These are phyloP conservation scores for Mechanitis mazaeus DNA, from an alignment of 2,888 invertebrate species.

Conservation along the genomic window DNA sequence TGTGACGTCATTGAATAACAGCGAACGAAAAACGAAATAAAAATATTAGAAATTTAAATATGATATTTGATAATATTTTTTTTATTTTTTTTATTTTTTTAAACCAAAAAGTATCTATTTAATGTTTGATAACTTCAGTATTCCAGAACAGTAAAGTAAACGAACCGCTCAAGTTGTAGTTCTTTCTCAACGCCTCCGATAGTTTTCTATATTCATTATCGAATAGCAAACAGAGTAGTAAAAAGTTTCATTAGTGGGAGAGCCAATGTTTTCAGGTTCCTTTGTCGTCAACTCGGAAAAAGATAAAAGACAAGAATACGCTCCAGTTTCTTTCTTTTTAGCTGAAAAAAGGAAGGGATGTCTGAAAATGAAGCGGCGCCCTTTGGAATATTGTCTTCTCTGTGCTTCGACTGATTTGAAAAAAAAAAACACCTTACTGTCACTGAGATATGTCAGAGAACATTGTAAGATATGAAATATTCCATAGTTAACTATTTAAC, in stretches of 20 bases:
- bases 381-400: constrained; percentile 38
- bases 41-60: too few relatives aligned
- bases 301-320: constrained; percentile 53
- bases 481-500: neutral
- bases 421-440: neutral
- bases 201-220: constrained; percentile 39
- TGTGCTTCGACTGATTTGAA: constrained; percentile 22
- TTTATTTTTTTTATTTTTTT: too few relatives aligned
- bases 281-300: constrained; percentile 47
- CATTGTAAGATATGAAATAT: neutral
- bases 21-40: too few relatives aligned
- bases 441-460: neutral
- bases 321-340: constrained; percentile 51
- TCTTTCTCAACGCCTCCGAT: constrained; percentile 1
- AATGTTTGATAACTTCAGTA: too few relatives aligned
- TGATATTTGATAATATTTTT: too few relatives aligned
- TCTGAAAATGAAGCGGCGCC: constrained; percentile 53
- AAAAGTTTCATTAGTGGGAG: constrained; percentile 60
- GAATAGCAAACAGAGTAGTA: constrained; percentile 43
- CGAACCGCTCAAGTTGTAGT: too few relatives aligned
- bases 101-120: too few relatives aligned
- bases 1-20: too few relatives aligned
- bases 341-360: constrained; percentile 49
- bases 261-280: constrained; percentile 46
- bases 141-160: too few relatives aligned